Base-by-base conservation (phyloP, 1,140 invertebrate genomes). In the Delia radicum region DNA sequence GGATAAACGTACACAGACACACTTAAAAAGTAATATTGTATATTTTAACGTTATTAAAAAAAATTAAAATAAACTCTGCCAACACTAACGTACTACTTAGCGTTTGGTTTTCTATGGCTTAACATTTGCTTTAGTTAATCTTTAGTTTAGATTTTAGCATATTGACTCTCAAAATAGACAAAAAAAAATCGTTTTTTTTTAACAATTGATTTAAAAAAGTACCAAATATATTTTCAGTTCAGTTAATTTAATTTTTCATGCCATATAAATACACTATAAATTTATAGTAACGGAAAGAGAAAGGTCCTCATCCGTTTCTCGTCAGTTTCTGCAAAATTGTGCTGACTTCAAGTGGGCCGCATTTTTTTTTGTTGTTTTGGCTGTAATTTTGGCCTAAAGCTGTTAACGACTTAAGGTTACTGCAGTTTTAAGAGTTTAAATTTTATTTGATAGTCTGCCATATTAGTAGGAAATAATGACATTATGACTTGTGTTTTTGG, bases 121-220 rank as follows among this genome's bases (percentile, higher is more conserved):
- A 55, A 55, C 48, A 55, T 55, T 55, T 55, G 48, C 48, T 55
- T 55, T 21, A 55, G 48, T 55, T 55, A 55, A 55, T 55, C 48
- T 24, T n/a, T 18, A 55, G 48, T 55, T 55, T 55, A 55, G 48
- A 55, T 55, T 55, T 55, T 55, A 55, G 48, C 48, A 18, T 55
- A 21, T 55, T 55, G 48, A 55, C 48, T 21, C 48, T 55, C 21
- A 55, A 55, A 55, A 21, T 7, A 55, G 5, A 55, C 18, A 21
- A 21, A 55, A 55, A 7, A 55, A 4, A 55, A 55, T 5, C 48
- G 37, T 42, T 42, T 5, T 37, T 37, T 33, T 33, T 33, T 10
- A 37, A 37, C 33, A 37, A 37, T 37, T 37, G 33, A 37, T 37
- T 37, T 37, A 42, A 42, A 5, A 42, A 42, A 42, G 33, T 3